Base-by-base conservation (phyloP, 2,113 vertebrate species). In the Corapipo altera region DNA sequence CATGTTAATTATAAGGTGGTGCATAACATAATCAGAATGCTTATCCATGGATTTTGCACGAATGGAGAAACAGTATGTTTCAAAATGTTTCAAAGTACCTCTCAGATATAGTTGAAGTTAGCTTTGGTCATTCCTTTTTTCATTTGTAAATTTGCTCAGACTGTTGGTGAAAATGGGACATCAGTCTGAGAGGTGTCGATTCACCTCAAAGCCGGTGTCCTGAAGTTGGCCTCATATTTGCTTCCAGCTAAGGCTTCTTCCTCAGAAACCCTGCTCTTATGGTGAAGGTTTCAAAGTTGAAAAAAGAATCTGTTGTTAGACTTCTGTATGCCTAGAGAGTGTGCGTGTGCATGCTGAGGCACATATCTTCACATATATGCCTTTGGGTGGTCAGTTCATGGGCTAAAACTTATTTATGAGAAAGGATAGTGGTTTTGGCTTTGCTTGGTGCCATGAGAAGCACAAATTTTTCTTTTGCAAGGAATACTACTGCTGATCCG, bases 1-100 rank as follows among this genome's bases (percentile, higher is more conserved):
- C 54, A 43, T 54, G 46, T 82, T 86, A 96, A 96, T 97, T 94
- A 88, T 41, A 82, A 92, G 54, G 73, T 61, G 66, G 41, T 79
- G 30, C 51, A 32, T 77, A 84, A 67, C 51, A 28, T 30, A 84
- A 85, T 86, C 59, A 67, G 55, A 87, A 58, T 81, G 54, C 48
- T 79, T 83, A 35, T 33, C 26, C 28, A 8, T n/a, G 58, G 69
- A 9, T 95, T 95, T 87, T 88, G 73, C 54, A 71, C 2, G 11
- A 91, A 49, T 18, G 72, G 33, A 79, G 55, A 55, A 81, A 35
- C 15, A 41, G 8, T 23, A 6, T 28, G 51, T 52, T 52, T 52
- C 26, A 27, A 52, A 27, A 51, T 33, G 9, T 59, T 78, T 30
- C 26, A 6, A 57, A 93, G 83, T 67, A 83, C 28, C 71, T 61